Evolutionary conservation across 2,888 invertebrate species (phyloP).

Genomic region (Teleogryllus oceanicus): DNA sequence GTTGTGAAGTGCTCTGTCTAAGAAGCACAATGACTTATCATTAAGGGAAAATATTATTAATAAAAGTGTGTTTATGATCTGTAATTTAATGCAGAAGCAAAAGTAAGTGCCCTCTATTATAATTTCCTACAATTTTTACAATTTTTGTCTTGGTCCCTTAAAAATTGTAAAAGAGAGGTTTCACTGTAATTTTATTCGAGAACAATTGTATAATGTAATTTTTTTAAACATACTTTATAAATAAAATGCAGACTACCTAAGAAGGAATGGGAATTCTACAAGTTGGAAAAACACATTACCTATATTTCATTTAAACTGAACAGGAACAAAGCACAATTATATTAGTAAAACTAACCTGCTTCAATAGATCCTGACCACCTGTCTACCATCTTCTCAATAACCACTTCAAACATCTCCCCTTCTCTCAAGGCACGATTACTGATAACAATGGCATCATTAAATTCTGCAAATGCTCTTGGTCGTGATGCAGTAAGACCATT

Average conservation of each 20-base stretch:
- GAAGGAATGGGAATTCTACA: not conserved
- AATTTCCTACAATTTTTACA: too few species aligned
- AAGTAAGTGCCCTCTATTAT: too few species aligned
- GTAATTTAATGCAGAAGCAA: too few species aligned
- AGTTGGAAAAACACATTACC: not conserved
- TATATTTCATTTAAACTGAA: not conserved
- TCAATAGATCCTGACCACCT: constrained; percentile 92
- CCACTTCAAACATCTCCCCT: constrained; percentile 88
- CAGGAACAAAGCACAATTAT: not conserved
- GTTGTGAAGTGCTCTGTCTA: too few species aligned
- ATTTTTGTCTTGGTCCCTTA: too few species aligned
- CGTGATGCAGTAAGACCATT: constrained; percentile 81
- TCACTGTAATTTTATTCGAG: too few species aligned
- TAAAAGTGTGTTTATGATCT: too few species aligned
- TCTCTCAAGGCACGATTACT: constrained; percentile 83
- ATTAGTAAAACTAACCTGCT: constrained; percentile 57
- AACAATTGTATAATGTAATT: too few species aligned
- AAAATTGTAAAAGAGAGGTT: too few species aligned
- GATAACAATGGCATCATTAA: constrained; percentile 91
- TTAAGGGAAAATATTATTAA: too few species aligned
- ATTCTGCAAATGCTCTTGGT: constrained; percentile 84
- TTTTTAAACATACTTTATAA: too few species aligned
- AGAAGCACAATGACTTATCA: too few species aligned
- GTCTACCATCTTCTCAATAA: constrained; percentile 85
- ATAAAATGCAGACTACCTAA: not conserved